These are phyloP conservation scores for Cephalophus harveyi DNA, from an alignment of 2,113 vertebrate genomes.

Conservation along the genomic window DNA sequence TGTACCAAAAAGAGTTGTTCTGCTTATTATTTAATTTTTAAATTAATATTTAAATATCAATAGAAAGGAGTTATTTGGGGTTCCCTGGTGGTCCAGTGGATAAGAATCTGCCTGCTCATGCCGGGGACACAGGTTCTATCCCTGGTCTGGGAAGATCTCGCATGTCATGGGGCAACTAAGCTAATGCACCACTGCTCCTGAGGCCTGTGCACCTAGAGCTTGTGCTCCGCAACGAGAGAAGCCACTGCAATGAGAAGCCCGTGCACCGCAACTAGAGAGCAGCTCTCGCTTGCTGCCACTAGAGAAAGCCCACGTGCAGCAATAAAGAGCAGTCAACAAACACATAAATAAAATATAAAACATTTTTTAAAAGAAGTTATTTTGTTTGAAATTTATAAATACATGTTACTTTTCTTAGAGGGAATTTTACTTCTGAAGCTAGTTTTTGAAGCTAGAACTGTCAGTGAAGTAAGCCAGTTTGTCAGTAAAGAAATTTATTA, in stretches of 20 bases:
- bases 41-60: background rate
- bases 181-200: background rate
- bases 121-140: background rate
- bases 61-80: background rate
- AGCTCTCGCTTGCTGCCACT: background rate
- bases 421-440: background rate
- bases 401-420: background rate
- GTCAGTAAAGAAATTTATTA: background rate
- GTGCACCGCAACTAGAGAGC: fast-evolving
- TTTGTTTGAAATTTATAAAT: background rate
- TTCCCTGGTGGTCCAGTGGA: background rate
- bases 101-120: background rate
- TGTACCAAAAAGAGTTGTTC: background rate
- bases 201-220: background rate
- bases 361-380: background rate
- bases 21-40: background rate
- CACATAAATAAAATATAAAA: background rate
- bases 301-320: background rate
- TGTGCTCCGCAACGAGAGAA: background rate
- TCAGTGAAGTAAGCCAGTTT: background rate
- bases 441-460: background rate
- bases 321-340: background rate
- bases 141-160: background rate
- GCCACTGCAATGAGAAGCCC: fast-evolving
- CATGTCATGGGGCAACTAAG: background rate